phyloP scores from a whole-genome alignment of 2,113 vertebrate genomes.

The Petrocephalus zakoni region DNA sequence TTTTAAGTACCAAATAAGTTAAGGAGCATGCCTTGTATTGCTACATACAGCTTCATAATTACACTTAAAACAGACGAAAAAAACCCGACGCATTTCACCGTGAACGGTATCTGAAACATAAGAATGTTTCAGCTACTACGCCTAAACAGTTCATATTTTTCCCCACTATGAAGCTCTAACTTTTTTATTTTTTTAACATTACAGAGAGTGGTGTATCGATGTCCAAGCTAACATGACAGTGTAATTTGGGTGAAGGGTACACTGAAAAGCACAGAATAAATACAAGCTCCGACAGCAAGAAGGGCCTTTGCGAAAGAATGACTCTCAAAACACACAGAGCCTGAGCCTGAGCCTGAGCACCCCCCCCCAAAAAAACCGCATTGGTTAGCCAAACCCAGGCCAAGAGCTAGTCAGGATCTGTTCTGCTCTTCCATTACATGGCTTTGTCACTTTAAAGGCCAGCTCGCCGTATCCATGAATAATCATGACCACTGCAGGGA shows the following conservation, averaged over 20 bases:
- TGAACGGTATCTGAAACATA: background rate
- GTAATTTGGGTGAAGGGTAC: background rate
- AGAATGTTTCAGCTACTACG: background rate
- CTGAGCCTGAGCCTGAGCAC: background rate
- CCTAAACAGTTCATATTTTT: background rate
- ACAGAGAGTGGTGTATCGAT: background rate
- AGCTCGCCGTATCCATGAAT: background rate
- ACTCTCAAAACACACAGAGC: background rate
- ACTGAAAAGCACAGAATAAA: background rate
- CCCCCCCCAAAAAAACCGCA: background rate
- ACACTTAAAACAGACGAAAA: background rate
- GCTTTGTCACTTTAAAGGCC: background rate
- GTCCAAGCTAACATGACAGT: background rate
- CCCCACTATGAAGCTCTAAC: background rate
- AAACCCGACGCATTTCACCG: background rate
- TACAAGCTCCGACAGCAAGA: background rate
- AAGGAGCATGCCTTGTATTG: background rate
- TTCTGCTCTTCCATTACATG: background rate
- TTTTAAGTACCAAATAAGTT: background rate
- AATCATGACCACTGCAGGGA: background rate
- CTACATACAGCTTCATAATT: conserved; percentile 11
- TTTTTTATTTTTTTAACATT: background rate
- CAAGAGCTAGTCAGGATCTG: background rate
- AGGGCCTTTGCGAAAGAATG: background rate
- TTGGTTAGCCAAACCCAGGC: background rate